These are phyloP conservation scores for Clanis bilineata DNA, from an alignment of 2,888 invertebrate species.

Conservation along the genomic window DNA sequence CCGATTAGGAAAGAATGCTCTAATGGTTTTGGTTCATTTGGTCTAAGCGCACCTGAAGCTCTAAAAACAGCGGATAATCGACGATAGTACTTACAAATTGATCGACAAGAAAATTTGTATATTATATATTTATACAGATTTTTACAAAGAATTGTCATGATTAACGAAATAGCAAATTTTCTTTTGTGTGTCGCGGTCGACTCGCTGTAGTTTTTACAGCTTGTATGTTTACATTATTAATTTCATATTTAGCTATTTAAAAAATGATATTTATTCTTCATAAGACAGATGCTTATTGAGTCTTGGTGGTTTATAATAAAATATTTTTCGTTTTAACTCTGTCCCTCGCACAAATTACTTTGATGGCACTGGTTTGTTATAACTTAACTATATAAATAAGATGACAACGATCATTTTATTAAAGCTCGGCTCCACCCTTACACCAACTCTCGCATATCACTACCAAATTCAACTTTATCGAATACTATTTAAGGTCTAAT, in stretches of 20 bases:
- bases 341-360: slow-evolving; percentile 36
- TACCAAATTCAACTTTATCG: too few species aligned
- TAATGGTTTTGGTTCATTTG: too few species aligned
- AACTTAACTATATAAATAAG: too few species aligned
- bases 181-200: not conserved
- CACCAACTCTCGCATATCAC: too few species aligned
- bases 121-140: not conserved
- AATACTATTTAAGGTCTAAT: too few species aligned
- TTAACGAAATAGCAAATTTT: not conserved
- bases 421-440: too few species aligned
- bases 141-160: not conserved
- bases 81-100: not conserved
- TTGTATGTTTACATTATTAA: not conserved
- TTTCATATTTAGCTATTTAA: not conserved
- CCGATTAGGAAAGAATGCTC: too few species aligned
- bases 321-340: slow-evolving; percentile 50
- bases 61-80: not conserved
- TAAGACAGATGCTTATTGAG: slow-evolving; percentile 52
- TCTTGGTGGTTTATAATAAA: slow-evolving; percentile 64
- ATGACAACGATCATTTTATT: too few species aligned
- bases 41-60: too few species aligned
- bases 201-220: not conserved
- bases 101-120: not conserved
- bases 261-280: slow-evolving; percentile 41
- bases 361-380: slow-evolving; percentile 1